Evolutionary conservation across 2,113 vertebrate genomes (phyloP).

Genomic region (Tetraodon nigroviridis): DNA sequence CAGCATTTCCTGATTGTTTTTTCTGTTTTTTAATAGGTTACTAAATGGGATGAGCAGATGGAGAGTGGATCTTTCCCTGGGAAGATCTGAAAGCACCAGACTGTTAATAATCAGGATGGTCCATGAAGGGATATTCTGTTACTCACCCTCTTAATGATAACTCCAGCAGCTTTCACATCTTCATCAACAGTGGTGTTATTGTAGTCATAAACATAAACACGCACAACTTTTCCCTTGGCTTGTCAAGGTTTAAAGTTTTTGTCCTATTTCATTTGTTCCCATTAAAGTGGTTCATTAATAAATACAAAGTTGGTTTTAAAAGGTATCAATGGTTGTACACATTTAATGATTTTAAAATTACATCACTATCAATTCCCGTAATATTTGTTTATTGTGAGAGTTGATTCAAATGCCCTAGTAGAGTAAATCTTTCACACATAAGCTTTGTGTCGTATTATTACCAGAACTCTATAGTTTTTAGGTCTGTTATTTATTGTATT

Average conservation of each 20-base stretch:
- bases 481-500: too few species aligned
- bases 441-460: too few species aligned
- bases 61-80: slow-evolving; percentile 72
- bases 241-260: slow-evolving; percentile 18
- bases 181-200: slow-evolving; percentile 8
- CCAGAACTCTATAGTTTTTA: too few species aligned
- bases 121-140: slow-evolving; percentile 28
- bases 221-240: slow-evolving; percentile 42
- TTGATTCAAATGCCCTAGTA: too few species aligned
- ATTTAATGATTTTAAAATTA: not conserved
- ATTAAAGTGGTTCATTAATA: slow-evolving; percentile 27
- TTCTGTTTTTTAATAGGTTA: slow-evolving; percentile 57
- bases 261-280: not conserved
- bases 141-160: slow-evolving; percentile 24
- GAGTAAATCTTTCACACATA: too few species aligned
- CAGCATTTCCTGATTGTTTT: not conserved
- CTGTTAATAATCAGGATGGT: slow-evolving; percentile 1
- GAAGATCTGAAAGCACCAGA: slow-evolving; percentile 59
- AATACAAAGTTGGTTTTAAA: slow-evolving; percentile 18
- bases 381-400: too few species aligned
- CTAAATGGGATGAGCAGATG: slow-evolving; percentile 73
- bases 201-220: slow-evolving; percentile 27
- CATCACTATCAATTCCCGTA: too few species aligned
- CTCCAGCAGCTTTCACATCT: slow-evolving; percentile 7
- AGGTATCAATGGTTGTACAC: not conserved